These are phyloP conservation scores for Fabriciana adippe DNA, from an alignment of 2,888 invertebrate genomes.

Conservation along the genomic window DNA sequence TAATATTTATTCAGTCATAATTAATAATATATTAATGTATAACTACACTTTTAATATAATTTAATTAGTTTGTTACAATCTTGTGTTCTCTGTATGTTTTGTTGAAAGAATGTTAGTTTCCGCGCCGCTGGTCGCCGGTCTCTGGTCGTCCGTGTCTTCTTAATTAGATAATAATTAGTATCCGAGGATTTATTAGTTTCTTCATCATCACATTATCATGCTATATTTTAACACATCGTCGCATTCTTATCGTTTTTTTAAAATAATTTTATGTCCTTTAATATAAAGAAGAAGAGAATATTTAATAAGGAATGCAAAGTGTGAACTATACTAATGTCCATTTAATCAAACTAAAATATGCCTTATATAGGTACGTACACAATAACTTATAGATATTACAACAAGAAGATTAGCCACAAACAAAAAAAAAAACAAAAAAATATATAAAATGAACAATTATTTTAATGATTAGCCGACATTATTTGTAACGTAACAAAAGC, in stretches of 20 bases:
- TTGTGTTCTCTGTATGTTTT: slow-evolving; percentile 6
- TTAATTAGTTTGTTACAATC: too few species aligned
- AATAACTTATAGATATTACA: too few species aligned
- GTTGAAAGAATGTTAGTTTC: slow-evolving; percentile 19
- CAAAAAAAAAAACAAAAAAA: too few species aligned
- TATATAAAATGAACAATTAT: slow-evolving; percentile 4
- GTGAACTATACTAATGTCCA: too few species aligned
- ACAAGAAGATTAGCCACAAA: too few species aligned
- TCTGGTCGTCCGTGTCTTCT: slow-evolving; percentile 42
- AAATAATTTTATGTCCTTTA: background rate
- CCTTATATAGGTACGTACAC: too few species aligned
- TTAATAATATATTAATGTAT: too few species aligned
- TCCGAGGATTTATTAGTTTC: slow-evolving; percentile 40
- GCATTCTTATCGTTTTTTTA: slow-evolving; percentile 3
- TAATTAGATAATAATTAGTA: slow-evolving; percentile 46
- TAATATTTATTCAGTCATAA: too few species aligned
- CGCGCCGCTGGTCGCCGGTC: slow-evolving; percentile 32
- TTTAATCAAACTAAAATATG: too few species aligned
- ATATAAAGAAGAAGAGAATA: background rate
- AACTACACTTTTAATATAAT: too few species aligned
- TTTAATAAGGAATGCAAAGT: too few species aligned
- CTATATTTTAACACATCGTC: slow-evolving; percentile 20
- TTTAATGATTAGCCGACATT: slow-evolving; percentile 12
- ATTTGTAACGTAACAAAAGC: slow-evolving; percentile 31
- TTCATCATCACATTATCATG: slow-evolving; percentile 33